These are phyloP conservation scores for Panthera uncia DNA, from an alignment of 2,113 vertebrate genomes.

Conservation along the genomic window DNA sequence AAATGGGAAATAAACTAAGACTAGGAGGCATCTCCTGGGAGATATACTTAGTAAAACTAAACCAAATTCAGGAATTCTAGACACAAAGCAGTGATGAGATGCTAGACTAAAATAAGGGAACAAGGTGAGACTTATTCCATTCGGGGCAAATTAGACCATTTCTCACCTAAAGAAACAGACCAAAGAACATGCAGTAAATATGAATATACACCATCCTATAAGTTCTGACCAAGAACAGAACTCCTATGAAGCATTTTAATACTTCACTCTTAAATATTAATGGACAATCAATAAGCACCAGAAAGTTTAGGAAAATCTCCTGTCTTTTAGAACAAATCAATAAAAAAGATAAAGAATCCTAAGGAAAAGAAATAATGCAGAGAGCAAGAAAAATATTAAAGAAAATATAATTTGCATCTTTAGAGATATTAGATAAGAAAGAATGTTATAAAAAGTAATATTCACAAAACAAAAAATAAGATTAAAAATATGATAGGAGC, in stretches of 20 bases:
- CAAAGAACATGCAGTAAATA: not conserved
- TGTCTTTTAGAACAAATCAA: not conserved
- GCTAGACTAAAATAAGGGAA: not conserved
- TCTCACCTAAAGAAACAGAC: not conserved
- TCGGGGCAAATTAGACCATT: not conserved
- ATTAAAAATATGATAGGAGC: not conserved
- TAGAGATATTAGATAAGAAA: not conserved
- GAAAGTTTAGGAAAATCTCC: not conserved
- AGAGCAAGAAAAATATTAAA: not conserved
- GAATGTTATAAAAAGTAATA: not conserved
- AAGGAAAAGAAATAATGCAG: not conserved
- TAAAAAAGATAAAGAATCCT: not conserved
- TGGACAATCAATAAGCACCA: slow-evolving; percentile 4
- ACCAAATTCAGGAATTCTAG: not conserved
- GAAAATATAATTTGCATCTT: not conserved
- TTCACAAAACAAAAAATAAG: not conserved
- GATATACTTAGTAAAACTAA: slow-evolving; percentile 43
- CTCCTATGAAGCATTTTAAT: not conserved
- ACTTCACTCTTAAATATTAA: not conserved
- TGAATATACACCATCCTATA: not conserved
- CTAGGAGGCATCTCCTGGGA: not conserved
- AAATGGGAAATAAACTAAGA: slow-evolving; percentile 33
- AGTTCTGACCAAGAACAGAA: not conserved
- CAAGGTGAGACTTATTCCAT: not conserved
- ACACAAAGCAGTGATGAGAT: not conserved